These are phyloP conservation scores for Xiphophorus couchianus DNA, from an alignment of 2,113 vertebrate genomes.

Conservation along the genomic window DNA sequence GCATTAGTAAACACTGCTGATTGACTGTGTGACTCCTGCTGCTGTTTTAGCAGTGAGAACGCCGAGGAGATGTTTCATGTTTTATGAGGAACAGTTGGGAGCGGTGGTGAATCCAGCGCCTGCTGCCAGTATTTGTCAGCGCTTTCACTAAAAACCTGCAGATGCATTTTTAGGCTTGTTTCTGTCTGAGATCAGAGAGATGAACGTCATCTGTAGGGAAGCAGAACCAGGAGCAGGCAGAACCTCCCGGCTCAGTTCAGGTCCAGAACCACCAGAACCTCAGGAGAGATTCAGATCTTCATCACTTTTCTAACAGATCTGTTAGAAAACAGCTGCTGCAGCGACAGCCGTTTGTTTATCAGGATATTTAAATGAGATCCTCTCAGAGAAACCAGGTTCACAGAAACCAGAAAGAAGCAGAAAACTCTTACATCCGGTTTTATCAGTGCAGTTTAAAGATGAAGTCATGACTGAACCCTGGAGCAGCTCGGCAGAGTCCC, in stretches of 20 bases:
- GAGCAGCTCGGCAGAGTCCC: too few relatives aligned
- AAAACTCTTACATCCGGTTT: neutral
- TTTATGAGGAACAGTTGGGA: slow-evolving; percentile 14
- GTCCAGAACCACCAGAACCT: neutral
- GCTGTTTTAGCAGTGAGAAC: neutral
- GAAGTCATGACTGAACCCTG: too few relatives aligned
- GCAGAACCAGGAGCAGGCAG: neutral
- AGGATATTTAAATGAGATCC: neutral
- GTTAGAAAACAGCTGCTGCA: neutral
- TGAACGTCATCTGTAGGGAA: neutral
- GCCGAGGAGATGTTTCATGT: slow-evolving; percentile 19
- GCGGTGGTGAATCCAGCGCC: neutral
- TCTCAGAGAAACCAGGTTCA: neutral
- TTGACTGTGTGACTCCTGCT: slow-evolving; percentile 32
- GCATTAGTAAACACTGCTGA: slow-evolving; percentile 36
- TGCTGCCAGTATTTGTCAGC: neutral
- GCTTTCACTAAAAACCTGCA: neutral
- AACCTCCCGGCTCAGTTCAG: neutral
- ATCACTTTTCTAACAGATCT: neutral
- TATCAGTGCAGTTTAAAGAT: too few relatives aligned
- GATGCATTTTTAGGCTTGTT: neutral
- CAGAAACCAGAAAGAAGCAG: neutral
- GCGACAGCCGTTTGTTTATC: neutral
- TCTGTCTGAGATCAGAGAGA: neutral
- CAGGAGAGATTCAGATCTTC: neutral